Percentiles rank a stretch among this genome's conserved stretches.
Evolutionary conservation across 2,888 invertebrate species (phyloP).

Genomic region (Drosophila parthenogenetica): DNA sequence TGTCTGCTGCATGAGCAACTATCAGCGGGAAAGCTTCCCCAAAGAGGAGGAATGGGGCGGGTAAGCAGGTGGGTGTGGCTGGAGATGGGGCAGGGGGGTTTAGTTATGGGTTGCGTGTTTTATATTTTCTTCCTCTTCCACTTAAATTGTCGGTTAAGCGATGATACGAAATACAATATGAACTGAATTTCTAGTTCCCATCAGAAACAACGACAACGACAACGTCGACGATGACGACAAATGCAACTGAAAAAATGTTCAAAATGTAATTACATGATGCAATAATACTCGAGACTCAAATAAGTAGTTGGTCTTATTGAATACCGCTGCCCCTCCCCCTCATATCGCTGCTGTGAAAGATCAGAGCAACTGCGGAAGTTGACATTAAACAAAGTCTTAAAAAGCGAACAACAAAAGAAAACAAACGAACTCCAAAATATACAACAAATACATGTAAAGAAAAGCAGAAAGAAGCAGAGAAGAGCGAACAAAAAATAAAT

Average conservation of each 20-base stretch:
- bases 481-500: conserved; percentile 35
- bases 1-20: conserved; percentile 17
- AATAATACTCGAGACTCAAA: conserved; percentile 53
- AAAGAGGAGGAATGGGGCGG: neutral
- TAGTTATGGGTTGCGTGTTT: conserved; percentile 57
- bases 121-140: conserved; percentile 39
- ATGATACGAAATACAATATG: conserved; percentile 57
- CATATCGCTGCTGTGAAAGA: conserved; percentile 13
- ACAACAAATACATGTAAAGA: conserved; percentile 25
- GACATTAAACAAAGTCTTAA: conserved; percentile 55
- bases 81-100: conserved; percentile 4
- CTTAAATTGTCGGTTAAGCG: conserved; percentile 66
- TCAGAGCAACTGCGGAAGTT: conserved; percentile 48
- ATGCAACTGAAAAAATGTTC: conserved; percentile 45
- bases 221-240: neutral
- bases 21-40: conserved; percentile 7
- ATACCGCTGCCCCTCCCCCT: conserved; percentile 1
- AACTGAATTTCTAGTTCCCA: conserved; percentile 37
- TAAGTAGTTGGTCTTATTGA: conserved; percentile 32
- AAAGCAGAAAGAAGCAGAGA: neutral
- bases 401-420: conserved; percentile 24
- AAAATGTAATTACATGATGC: conserved; percentile 54
- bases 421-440: conserved; percentile 24
- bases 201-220: neutral
- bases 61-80: no score